phyloP scores from a whole-genome alignment of 2,888 invertebrate genomes.

The Andricus quercusramuli region DNA sequence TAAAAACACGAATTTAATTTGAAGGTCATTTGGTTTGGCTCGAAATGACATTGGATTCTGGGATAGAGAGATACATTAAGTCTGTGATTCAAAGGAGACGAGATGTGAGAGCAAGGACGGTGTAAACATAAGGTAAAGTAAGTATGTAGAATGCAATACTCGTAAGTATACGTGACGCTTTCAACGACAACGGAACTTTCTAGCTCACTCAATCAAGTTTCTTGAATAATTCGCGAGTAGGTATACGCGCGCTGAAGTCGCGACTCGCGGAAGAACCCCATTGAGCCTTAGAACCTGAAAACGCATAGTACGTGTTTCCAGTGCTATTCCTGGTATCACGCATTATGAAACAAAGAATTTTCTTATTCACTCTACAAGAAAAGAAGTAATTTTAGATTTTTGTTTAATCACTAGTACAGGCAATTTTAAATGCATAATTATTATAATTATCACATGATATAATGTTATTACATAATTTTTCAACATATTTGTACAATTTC shows the following conservation, averaged over 20 bases:
- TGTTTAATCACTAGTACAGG: conserved; percentile 22
- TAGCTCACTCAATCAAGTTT: conserved; percentile 75
- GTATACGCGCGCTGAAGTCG: conserved; percentile 39
- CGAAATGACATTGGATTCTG: conserved; percentile 19
- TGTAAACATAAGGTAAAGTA: conserved; percentile 43
- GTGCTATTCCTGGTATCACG: neutral
- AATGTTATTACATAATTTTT: neutral
- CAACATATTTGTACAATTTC: neutral
- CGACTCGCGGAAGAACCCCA: conserved; percentile 51
- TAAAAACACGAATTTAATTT: conserved; percentile 13
- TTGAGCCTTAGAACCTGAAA: conserved; percentile 50
- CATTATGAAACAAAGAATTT: neutral
- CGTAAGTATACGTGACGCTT: conserved; percentile 62
- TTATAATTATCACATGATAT: neutral
- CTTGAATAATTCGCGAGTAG: conserved; percentile 69
- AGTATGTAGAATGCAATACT: conserved; percentile 46
- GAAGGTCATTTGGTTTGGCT: conserved; percentile 19
- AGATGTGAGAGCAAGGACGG: conserved; percentile 51
- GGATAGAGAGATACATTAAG: neutral
- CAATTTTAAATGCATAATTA: neutral
- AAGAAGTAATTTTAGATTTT: conserved; percentile 41
- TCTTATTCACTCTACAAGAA: conserved; percentile 23
- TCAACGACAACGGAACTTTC: conserved; percentile 75
- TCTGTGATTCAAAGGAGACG: conserved; percentile 41
- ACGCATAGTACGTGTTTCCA: conserved; percentile 48